phyloP scores from a whole-genome alignment of 1,140 invertebrate genomes.

The Drosophila repleta region DNA sequence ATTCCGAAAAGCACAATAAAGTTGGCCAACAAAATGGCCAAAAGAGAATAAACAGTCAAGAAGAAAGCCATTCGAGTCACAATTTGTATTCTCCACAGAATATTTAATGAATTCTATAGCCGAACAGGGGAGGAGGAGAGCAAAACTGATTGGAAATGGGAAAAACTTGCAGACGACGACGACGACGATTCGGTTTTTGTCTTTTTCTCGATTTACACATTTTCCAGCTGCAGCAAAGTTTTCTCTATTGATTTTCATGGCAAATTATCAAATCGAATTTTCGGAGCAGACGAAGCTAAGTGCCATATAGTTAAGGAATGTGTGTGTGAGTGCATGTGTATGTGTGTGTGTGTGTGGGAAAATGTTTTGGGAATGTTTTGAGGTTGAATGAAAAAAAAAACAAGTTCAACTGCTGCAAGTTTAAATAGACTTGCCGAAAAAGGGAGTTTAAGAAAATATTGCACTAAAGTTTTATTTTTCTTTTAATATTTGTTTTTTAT shows the following conservation, averaged over 20 bases:
- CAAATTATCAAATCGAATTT: slow-evolving; percentile 53
- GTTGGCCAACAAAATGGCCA: slow-evolving; percentile 64
- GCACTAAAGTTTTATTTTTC: no score
- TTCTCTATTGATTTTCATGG: slow-evolving; percentile 61
- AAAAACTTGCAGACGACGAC: slow-evolving; percentile 26
- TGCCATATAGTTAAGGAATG: slow-evolving; percentile 3
- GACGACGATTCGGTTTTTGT: slow-evolving; percentile 18
- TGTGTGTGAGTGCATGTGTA: neutral
- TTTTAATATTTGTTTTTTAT: no score
- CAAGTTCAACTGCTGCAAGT: no score
- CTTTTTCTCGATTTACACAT: slow-evolving; percentile 6
- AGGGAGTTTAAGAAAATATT: no score
- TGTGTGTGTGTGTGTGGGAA: neutral
- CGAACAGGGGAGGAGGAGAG: neutral
- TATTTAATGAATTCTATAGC: slow-evolving; percentile 66
- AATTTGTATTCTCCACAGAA: slow-evolving; percentile 55
- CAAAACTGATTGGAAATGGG: slow-evolving; percentile 40
- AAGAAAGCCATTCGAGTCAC: slow-evolving; percentile 30
- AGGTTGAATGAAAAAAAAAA: no score
- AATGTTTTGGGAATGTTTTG: no score
- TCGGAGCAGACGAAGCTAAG: neutral
- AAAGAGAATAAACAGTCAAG: slow-evolving; percentile 22
- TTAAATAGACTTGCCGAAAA: no score
- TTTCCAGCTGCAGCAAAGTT: slow-evolving; percentile 20
- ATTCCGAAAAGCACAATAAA: slow-evolving; percentile 65